These are phyloP conservation scores for Macrotus californicus DNA, from an alignment of 2,113 vertebrate genomes.

Conservation along the genomic window DNA sequence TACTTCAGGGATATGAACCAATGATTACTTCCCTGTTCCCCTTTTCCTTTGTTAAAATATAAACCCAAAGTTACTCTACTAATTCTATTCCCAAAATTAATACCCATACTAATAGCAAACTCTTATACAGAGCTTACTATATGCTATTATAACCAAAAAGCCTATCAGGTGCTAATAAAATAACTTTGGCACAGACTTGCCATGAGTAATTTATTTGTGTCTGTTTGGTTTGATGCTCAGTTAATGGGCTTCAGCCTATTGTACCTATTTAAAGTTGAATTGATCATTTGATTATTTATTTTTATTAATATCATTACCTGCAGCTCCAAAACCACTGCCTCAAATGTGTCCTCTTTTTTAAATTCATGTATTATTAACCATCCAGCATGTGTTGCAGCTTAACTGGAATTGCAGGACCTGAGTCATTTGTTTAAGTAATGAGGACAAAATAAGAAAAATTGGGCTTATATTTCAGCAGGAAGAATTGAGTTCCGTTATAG, in stretches of 20 bases:
- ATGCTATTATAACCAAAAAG: not conserved
- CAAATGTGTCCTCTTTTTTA: slow-evolving; percentile 29
- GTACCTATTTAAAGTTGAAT: slow-evolving; percentile 20
- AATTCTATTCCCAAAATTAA: not conserved
- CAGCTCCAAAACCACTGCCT: not conserved
- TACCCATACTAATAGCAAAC: not conserved
- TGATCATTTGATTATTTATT: not conserved
- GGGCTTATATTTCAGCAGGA: slow-evolving; percentile 29
- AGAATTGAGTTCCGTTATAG: slow-evolving; percentile 20
- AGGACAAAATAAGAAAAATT: slow-evolving; percentile 27
- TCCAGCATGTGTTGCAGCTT: not conserved
- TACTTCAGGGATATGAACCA: not conserved
- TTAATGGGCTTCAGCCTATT: not conserved
- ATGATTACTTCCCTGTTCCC: not conserved
- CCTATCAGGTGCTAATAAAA: not conserved
- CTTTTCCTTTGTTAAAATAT: not conserved
- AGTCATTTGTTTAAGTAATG: slow-evolving; percentile 39
- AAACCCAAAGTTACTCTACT: not conserved
- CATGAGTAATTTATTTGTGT: not conserved
- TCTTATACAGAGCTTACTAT: not conserved
- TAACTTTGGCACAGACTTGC: not conserved
- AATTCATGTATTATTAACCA: slow-evolving; percentile 15
- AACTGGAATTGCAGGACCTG: not conserved
- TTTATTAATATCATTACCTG: slow-evolving; percentile 23
- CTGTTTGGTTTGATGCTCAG: not conserved